A percentile compares a stretch with the other conserved stretches of the same genome.
phyloP scores from a whole-genome alignment of 2,888 invertebrate genomes.

The Caenorhabditis panamensis region DNA sequence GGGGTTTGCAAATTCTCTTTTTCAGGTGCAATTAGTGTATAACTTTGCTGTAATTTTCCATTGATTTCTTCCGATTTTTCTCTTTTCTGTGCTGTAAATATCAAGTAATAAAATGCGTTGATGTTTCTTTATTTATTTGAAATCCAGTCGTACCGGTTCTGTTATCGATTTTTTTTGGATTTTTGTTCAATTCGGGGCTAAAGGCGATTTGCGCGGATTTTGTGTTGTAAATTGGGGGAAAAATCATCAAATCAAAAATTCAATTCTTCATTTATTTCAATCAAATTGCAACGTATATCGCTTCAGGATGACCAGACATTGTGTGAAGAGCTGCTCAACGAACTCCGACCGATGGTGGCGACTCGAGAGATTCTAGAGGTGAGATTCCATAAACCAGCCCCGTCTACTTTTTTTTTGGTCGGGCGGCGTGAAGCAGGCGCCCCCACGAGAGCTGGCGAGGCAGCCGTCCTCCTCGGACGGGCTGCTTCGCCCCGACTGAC shows the following conservation, averaged over 20 bases:
- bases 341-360: slow-evolving; percentile 67
- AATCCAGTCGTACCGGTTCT: too few species aligned
- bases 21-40: slow-evolving; percentile 2
- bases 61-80: not conserved
- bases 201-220: too few species aligned
- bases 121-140: slow-evolving; percentile 11
- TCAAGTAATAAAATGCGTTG: slow-evolving; percentile 4
- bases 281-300: not conserved
- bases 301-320: slow-evolving; percentile 66
- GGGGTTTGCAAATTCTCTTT: slow-evolving; percentile 10
- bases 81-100: not conserved
- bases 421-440: slow-evolving; percentile 29
- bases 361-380: slow-evolving; percentile 75
- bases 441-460: slow-evolving; percentile 28
- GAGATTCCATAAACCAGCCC: too few species aligned
- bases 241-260: not conserved
- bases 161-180: too few species aligned
- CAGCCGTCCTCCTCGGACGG: slow-evolving; percentile 49
- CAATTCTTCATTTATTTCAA: not conserved
- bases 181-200: too few species aligned
- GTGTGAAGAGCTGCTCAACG: slow-evolving; percentile 63
- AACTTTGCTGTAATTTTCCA: too few species aligned
- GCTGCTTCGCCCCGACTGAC: slow-evolving; percentile 60
- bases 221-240: too few species aligned
- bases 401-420: too few species aligned